phyloP scores from a whole-genome alignment of 2,113 vertebrate genomes.

The Melanostigma gelatinosum region DNA sequence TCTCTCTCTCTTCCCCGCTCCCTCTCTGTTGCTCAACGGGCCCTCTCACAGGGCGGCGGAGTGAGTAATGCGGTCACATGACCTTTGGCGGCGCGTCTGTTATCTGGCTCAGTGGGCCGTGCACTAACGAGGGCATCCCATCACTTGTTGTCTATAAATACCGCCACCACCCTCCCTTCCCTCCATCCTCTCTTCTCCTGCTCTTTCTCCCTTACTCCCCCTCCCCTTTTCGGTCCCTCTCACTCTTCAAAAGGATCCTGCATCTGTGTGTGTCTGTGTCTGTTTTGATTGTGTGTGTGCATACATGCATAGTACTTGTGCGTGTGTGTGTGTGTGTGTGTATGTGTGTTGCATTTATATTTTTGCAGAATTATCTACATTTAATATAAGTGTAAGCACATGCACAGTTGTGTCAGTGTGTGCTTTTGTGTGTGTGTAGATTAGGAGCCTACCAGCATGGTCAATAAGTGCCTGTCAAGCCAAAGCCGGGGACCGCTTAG shows the following conservation, averaged over 20 bases:
- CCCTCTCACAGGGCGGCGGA: slow-evolving; percentile 68
- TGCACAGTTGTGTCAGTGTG: slow-evolving; percentile 3
- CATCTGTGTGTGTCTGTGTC: slow-evolving; percentile 14
- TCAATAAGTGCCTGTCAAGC: slow-evolving; percentile 60
- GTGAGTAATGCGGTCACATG: slow-evolving; percentile 83
- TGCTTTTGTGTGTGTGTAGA: slow-evolving; percentile 14
- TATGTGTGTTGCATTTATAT: slow-evolving; percentile 31
- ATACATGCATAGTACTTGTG: slow-evolving; percentile 10
- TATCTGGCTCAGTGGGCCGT: slow-evolving; percentile 81
- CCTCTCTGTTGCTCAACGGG: slow-evolving; percentile 44
- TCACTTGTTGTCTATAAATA: slow-evolving; percentile 85
- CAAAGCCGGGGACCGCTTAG: slow-evolving; percentile 22
- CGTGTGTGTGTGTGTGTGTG: slow-evolving; percentile 23
- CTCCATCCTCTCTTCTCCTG: slow-evolving; percentile 31
- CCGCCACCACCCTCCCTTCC: slow-evolving; percentile 63
- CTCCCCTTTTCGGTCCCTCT: slow-evolving; percentile 26
- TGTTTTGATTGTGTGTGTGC: slow-evolving; percentile 21
- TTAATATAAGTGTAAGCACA: slow-evolving; percentile 5
- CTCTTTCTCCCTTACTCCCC: slow-evolving; percentile 16
- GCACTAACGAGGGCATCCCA: slow-evolving; percentile 81
- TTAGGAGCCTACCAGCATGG: slow-evolving; percentile 41
- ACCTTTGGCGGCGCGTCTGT: slow-evolving; percentile 78
- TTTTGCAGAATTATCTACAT: slow-evolving; percentile 12
- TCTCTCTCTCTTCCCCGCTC: slow-evolving; percentile 35
- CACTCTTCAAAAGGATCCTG: slow-evolving; percentile 59